These are phyloP conservation scores for Acanthosepion esculentum DNA, from an alignment of 2,888 invertebrate species.

Conservation along the genomic window DNA sequence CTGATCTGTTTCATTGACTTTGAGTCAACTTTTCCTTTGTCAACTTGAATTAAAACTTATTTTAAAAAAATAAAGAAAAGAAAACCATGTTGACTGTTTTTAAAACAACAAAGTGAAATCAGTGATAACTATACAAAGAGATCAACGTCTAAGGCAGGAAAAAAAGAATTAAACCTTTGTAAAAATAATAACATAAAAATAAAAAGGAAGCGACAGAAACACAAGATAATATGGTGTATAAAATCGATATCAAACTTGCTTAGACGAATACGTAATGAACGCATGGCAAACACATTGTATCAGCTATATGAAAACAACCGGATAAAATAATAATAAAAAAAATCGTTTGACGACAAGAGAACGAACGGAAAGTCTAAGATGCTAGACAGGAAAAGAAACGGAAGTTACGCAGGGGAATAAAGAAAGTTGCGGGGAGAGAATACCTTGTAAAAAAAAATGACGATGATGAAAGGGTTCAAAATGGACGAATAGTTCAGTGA, in stretches of 20 bases:
- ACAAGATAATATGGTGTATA: background rate
- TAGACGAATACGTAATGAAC: background rate
- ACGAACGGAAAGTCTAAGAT: background rate
- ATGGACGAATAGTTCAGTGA: background rate
- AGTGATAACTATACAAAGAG: background rate
- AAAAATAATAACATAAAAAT: background rate
- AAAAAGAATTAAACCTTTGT: background rate
- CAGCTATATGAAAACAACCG: background rate
- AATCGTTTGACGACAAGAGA: background rate
- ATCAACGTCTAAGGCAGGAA: background rate
- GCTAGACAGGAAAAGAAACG: background rate
- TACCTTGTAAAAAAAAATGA: background rate
- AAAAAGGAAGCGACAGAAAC: background rate
- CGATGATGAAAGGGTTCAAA: slow-evolving; percentile 33
- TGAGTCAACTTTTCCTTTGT: background rate
- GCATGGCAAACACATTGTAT: background rate
- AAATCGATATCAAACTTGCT: background rate
- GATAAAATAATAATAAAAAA: background rate
- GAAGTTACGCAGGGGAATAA: background rate
- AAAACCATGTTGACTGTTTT: background rate
- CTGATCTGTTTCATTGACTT: background rate
- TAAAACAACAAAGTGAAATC: background rate
- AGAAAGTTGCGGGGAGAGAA: background rate
- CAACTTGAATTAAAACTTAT: background rate
- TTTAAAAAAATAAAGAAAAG: background rate